Evolutionary conservation across 2,113 vertebrate species (phyloP).

Genomic region (Tetrao urogallus): DNA sequence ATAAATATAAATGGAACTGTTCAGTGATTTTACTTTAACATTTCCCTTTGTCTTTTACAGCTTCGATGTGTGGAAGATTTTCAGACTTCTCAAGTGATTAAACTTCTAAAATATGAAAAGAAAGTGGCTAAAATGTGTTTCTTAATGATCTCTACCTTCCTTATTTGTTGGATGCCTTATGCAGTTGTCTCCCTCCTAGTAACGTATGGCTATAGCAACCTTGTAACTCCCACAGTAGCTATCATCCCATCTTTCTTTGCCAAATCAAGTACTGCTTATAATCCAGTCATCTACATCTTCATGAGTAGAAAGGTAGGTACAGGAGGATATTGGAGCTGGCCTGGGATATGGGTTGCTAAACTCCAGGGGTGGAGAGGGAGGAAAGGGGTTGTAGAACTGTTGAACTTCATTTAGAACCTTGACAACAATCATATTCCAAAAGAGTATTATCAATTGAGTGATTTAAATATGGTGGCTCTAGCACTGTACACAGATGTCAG

Average conservation of each 20-base stretch:
- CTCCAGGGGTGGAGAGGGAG: no score
- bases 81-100: slow-evolving; percentile 89
- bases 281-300: slow-evolving; percentile 91
- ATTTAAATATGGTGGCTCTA: not conserved
- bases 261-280: slow-evolving; percentile 91
- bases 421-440: not conserved
- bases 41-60: slow-evolving; percentile 70
- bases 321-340: not conserved
- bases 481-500: not conserved
- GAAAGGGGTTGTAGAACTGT: not conserved
- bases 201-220: slow-evolving; percentile 83
- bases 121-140: slow-evolving; percentile 92
- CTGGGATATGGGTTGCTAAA: not conserved
- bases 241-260: slow-evolving; percentile 90
- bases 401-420: not conserved
- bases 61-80: slow-evolving; percentile 89
- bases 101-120: slow-evolving; percentile 90
- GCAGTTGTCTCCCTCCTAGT: slow-evolving; percentile 87
- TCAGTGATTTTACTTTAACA: not conserved
- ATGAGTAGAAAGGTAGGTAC: slow-evolving; percentile 91
- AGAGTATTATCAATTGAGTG: not conserved
- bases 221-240: slow-evolving; percentile 87
- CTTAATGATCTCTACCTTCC: slow-evolving; percentile 88
- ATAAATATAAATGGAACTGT: not conserved
- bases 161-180: slow-evolving; percentile 92